These are phyloP conservation scores for Monochamus saltuarius DNA, from an alignment of 1,140 invertebrate species.

Conservation along the genomic window DNA sequence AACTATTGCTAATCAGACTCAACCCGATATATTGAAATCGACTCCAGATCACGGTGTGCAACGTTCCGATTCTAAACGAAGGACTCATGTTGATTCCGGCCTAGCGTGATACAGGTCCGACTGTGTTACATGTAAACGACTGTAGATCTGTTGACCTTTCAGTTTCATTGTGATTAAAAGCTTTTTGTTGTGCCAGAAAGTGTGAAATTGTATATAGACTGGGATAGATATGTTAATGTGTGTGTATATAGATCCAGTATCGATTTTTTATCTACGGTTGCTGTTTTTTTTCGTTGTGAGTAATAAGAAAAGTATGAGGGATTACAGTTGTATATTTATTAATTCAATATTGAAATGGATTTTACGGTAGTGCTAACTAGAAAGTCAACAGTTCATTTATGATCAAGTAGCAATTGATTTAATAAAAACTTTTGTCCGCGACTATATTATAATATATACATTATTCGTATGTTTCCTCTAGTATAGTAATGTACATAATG, in stretches of 20 bases:
- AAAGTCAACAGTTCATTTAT: no score
- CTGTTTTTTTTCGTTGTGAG: not conserved
- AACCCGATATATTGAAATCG: conserved; percentile 81
- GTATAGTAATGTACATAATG: no score
- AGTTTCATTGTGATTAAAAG: conserved; percentile 4
- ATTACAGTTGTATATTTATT: no score
- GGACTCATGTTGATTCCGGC: conserved; percentile 58
- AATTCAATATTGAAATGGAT: no score
- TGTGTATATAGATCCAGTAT: conserved; percentile 9
- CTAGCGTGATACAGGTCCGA: conserved; percentile 53
- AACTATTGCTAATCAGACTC: conserved; percentile 49
- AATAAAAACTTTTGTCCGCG: no score
- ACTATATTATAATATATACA: no score
- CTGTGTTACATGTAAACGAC: conserved; percentile 25
- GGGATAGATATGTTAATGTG: conserved; percentile 5
- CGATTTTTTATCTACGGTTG: no score
- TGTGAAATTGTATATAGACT: not conserved
- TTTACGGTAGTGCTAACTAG: no score
- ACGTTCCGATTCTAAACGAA: conserved; percentile 56
- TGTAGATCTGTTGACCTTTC: conserved; percentile 2
- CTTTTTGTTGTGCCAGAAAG: conserved; percentile 9
- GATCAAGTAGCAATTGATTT: no score
- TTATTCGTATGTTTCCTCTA: no score
- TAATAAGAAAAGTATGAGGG: no score
- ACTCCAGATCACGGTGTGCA: conserved; percentile 70